Percentiles rank a stretch among this genome's conserved stretches.
Evolutionary conservation across 1,140 invertebrate genomes (phyloP).

Genomic region (Drosophila rhopaloa): DNA sequence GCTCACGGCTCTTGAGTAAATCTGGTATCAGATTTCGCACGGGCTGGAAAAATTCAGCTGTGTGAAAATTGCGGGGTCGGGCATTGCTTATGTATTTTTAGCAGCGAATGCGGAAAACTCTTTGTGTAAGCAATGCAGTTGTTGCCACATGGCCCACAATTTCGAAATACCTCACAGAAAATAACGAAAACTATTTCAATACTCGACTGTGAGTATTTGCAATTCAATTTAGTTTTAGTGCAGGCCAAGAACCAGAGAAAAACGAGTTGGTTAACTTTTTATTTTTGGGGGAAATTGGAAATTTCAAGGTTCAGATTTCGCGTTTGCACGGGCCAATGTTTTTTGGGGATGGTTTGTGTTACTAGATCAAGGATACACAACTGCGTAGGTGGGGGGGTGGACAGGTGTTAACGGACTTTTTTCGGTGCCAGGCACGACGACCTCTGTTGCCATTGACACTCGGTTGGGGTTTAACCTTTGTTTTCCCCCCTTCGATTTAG

Average conservation of each 20-base stretch:
- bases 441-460: conserved; percentile 38
- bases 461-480: conserved; percentile 7
- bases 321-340: conserved; percentile 9
- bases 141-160: conserved; percentile 38
- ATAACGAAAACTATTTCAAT: conserved; percentile 45
- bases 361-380: conserved; percentile 37
- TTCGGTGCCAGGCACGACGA: conserved; percentile 24
- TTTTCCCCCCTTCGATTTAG: conserved; percentile 11
- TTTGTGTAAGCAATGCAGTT: conserved; percentile 20
- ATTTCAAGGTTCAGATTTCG: conserved; percentile 39
- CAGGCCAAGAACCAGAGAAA: conserved; percentile 29
- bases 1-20: conserved; percentile 64
- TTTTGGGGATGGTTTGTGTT: conserved; percentile 27
- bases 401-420: conserved; percentile 30
- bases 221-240: conserved; percentile 35
- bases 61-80: conserved; percentile 27
- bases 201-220: conserved; percentile 24
- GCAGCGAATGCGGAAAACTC: conserved; percentile 43
- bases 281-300: conserved; percentile 30
- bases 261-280: conserved; percentile 31
- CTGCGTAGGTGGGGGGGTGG: conserved; percentile 6
- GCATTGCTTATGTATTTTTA: conserved; percentile 43
- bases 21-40: conserved; percentile 72
- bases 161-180: conserved; percentile 22
- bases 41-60: conserved; percentile 41